Percentiles rank a stretch among this genome's conserved stretches.
Conservation (phyloP, 1,140 invertebrate species). For the Pseudomyrmex dendroicus region DNA sequence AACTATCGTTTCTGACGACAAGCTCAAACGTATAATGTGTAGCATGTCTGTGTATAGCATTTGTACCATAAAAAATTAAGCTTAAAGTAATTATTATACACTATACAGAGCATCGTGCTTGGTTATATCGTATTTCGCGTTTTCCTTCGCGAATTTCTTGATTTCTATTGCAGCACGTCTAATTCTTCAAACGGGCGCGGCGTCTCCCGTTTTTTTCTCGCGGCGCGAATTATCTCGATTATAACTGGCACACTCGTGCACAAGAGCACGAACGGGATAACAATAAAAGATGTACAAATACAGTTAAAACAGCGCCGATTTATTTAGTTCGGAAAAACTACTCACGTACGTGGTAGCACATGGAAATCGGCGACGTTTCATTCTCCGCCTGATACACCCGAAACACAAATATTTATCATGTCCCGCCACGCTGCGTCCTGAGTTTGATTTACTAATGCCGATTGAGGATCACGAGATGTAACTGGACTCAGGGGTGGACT, state of each 20-base stretch:
- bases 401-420: conserved; percentile 70
- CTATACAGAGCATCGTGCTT: conserved; percentile 57
- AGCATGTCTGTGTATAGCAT: conserved; percentile 66
- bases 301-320: neutral
- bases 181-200: neutral
- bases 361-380: conserved; percentile 67
- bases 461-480: conserved; percentile 75
- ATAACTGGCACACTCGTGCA: neutral
- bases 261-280: conserved; percentile 38
- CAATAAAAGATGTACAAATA: conserved; percentile 61
- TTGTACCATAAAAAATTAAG: conserved; percentile 75
- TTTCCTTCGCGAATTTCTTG: conserved; percentile 13
- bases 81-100: conserved; percentile 66
- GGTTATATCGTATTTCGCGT: conserved; percentile 44
- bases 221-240: conserved; percentile 3
- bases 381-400: conserved; percentile 84
- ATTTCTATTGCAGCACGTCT: conserved; percentile 12
- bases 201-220: neutral
- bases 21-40: conserved; percentile 67
- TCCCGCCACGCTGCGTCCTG: conserved; percentile 83
- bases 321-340: conserved; percentile 14
- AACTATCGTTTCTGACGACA: conserved; percentile 62
- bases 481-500: conserved; percentile 80
- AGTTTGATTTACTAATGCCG: conserved; percentile 77
- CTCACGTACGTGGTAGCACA: conserved; percentile 44